These are phyloP conservation scores for Yponomeuta evonymella DNA, from an alignment of 2,888 invertebrate genomes.

Conservation along the genomic window DNA sequence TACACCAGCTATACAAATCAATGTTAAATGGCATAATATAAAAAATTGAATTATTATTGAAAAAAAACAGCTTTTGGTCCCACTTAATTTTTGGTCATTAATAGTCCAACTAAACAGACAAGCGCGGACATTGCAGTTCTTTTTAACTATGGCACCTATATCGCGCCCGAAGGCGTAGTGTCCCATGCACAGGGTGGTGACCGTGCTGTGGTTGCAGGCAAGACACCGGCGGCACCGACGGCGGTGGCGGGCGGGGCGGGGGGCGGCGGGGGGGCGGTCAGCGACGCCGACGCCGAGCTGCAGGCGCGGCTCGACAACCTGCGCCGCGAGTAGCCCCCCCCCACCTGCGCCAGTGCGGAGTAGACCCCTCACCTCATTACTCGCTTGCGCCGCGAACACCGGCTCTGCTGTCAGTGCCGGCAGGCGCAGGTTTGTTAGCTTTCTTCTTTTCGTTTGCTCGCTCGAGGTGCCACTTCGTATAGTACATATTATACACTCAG, in stretches of 20 bases:
- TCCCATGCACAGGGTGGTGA: neutral
- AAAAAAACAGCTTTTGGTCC: too few species aligned
- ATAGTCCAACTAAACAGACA: too few species aligned
- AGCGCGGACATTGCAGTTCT: too few species aligned
- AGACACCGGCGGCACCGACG: conserved; percentile 69
- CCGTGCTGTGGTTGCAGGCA: conserved; percentile 40
- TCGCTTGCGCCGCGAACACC: neutral
- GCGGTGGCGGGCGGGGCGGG: conserved; percentile 47
- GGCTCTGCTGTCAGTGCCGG: neutral
- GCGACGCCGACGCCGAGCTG: conserved; percentile 97
- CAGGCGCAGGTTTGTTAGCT: conserved; percentile 1
- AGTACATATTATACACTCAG: neutral
- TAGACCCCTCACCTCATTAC: neutral
- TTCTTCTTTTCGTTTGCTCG: neutral
- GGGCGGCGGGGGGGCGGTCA: conserved; percentile 65
- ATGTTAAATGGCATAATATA: neutral
- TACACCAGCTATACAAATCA: neutral
- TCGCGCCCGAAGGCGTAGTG: too few species aligned
- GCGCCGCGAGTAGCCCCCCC: conserved; percentile 81
- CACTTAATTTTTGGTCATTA: too few species aligned
- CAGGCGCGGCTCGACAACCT: conserved; percentile 97
- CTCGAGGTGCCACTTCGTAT: neutral
- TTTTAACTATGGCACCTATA: too few species aligned
- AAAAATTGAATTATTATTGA: too few species aligned
- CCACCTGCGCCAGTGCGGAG: neutral